These are phyloP conservation scores for Gonocerus acuteangulatus DNA, from an alignment of 2,888 invertebrate genomes.

Conservation along the genomic window DNA sequence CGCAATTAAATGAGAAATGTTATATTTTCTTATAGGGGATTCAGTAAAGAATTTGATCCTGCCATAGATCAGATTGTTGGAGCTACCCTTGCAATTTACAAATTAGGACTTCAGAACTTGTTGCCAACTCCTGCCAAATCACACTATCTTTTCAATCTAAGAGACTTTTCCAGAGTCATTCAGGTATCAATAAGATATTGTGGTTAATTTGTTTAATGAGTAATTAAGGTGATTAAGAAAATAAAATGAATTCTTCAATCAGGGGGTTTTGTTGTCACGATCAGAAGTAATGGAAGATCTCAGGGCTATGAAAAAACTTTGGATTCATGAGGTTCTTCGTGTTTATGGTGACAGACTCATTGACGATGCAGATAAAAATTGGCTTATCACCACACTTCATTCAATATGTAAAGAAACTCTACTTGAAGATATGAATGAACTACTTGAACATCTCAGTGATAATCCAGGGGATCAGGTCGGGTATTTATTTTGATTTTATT, in stretches of 20 bases:
- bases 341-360: constrained; percentile 89
- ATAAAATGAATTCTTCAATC: no score
- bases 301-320: constrained; percentile 77
- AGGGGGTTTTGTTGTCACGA: constrained; percentile 84
- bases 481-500: no score
- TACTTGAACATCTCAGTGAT: constrained; percentile 59
- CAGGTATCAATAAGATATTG: constrained; percentile 54
- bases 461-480: constrained; percentile 4
- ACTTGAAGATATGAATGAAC: constrained; percentile 57
- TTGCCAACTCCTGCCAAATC: constrained; percentile 88
- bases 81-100: constrained; percentile 81
- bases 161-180: constrained; percentile 89
- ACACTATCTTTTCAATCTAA: constrained; percentile 88
- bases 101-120: constrained; percentile 69
- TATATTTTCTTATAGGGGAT: constrained; percentile 56
- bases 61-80: constrained; percentile 80
- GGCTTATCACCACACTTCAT: constrained; percentile 68
- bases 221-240: no score
- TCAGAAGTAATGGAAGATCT: constrained; percentile 85
- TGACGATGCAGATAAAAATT: constrained; percentile 70
- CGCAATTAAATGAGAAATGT: neutral
- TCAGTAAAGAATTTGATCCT: constrained; percentile 88
- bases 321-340: constrained; percentile 88
- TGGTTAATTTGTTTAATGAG: no score
- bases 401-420: constrained; percentile 53